These are phyloP conservation scores for Paedocypris sp. DNA, from an alignment of 2,113 vertebrate species.

Conservation along the genomic window DNA sequence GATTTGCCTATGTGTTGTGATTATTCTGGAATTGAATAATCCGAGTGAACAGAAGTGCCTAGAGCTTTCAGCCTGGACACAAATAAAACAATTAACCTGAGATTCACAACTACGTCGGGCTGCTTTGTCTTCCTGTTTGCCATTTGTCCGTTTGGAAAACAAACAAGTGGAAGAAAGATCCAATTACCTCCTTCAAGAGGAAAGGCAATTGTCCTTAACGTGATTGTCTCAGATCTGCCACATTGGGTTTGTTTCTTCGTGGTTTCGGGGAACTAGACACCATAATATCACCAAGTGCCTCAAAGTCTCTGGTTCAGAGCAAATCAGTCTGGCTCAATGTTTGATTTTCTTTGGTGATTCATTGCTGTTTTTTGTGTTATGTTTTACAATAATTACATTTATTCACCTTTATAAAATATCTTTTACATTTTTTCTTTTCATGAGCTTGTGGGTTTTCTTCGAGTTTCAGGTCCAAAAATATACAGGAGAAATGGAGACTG, in stretches of 20 bases:
- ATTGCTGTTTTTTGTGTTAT: no score
- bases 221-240: slow-evolving; percentile 50
- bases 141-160: slow-evolving; percentile 37
- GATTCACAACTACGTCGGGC: slow-evolving; percentile 29
- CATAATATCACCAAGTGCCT: slow-evolving; percentile 14
- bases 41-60: neutral
- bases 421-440: no score
- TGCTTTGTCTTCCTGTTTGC: slow-evolving; percentile 30
- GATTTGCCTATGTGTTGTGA: neutral
- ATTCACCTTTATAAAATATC: no score
- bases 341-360: slow-evolving; percentile 6
- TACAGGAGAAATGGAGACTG: no score
- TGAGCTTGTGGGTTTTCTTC: no score
- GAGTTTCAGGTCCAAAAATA: no score
- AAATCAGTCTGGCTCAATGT: slow-evolving; percentile 1
- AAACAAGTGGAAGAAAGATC: slow-evolving; percentile 50
- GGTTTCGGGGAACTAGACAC: slow-evolving; percentile 21
- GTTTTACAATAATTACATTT: no score
- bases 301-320: neutral
- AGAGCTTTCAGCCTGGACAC: slow-evolving; percentile 21
- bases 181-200: slow-evolving; percentile 49
- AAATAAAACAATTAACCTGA: slow-evolving; percentile 22
- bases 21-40: slow-evolving; percentile 17
- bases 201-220: slow-evolving; percentile 49
- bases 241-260: slow-evolving; percentile 33